Conservation (phyloP, 2,888 invertebrate species). For the Cosmia trapezina region DNA sequence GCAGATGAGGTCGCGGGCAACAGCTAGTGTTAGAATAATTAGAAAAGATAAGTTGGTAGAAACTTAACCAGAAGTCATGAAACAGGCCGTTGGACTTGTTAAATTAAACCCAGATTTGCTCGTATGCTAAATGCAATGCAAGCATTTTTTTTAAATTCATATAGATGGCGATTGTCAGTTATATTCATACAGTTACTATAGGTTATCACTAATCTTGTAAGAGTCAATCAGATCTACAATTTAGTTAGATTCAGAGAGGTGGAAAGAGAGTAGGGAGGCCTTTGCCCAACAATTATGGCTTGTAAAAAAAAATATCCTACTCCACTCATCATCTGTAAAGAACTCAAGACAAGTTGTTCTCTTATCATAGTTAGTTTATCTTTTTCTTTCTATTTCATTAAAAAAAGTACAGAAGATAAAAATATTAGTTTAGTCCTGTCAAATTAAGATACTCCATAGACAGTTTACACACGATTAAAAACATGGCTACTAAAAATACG, state of each 20-base stretch:
- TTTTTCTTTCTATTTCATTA: no score
- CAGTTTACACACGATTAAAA: no score
- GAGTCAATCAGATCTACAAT: not conserved
- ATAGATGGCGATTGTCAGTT: not conserved
- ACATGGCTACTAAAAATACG: no score
- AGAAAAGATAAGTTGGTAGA: not conserved
- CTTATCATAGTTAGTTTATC: no score
- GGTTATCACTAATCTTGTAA: not conserved
- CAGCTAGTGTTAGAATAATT: not conserved
- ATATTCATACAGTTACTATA: not conserved
- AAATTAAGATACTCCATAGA: no score
- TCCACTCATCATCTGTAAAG: no score
- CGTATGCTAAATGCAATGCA: not conserved
- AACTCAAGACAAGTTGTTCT: no score
- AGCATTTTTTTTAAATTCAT: not conserved
- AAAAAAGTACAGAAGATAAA: no score
- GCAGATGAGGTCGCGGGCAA: not conserved
- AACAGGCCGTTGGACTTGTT: not conserved
- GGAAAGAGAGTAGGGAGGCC: no score
- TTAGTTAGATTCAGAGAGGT: not conserved
- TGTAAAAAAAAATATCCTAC: no score
- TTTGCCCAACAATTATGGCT: no score
- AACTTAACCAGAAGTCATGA: not conserved
- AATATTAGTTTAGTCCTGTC: no score
- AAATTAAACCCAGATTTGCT: not conserved